Evolutionary conservation across 2,888 invertebrate species (phyloP).

Genomic region (Noctua janthina): DNA sequence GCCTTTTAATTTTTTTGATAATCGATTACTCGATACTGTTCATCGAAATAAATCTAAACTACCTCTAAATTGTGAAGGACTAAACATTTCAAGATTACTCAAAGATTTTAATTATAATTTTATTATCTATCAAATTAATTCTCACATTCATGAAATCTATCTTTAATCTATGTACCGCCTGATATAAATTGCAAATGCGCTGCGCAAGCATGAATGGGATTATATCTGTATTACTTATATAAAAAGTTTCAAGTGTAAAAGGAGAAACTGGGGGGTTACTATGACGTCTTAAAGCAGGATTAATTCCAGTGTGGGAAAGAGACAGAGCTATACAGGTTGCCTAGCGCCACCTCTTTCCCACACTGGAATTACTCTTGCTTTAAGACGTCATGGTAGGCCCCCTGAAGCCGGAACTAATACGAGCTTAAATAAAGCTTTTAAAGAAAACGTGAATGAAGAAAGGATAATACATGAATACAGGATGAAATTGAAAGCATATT

Average conservation of each 20-base stretch:
- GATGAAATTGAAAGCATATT: constrained; percentile 37
- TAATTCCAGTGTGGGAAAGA: too few relatives aligned
- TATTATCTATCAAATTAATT: neutral
- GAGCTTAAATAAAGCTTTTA: constrained; percentile 47
- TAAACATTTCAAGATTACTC: constrained; percentile 17
- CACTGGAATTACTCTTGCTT: too few relatives aligned
- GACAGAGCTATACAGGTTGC: too few relatives aligned
- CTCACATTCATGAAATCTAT: neutral
- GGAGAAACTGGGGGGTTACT: neutral
- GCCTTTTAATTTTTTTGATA: neutral
- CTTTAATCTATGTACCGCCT: neutral
- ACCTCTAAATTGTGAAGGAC: constrained; percentile 43
- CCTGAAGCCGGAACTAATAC: constrained; percentile 12
- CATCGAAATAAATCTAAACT: constrained; percentile 35
- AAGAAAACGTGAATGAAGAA: constrained; percentile 9
- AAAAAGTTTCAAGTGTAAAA: neutral
- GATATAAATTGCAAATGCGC: constrained; percentile 2
- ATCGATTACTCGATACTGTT: constrained; percentile 2
- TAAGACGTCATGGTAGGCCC: too few relatives aligned
- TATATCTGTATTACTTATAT: neutral
- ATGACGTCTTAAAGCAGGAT: too few relatives aligned
- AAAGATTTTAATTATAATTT: constrained; percentile 1
- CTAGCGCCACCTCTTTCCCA: too few relatives aligned
- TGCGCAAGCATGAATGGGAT: neutral
- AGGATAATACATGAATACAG: neutral